Conservation (phyloP, 2,797 vertebrate genomes). For the Hylomyscus alleni region DNA sequence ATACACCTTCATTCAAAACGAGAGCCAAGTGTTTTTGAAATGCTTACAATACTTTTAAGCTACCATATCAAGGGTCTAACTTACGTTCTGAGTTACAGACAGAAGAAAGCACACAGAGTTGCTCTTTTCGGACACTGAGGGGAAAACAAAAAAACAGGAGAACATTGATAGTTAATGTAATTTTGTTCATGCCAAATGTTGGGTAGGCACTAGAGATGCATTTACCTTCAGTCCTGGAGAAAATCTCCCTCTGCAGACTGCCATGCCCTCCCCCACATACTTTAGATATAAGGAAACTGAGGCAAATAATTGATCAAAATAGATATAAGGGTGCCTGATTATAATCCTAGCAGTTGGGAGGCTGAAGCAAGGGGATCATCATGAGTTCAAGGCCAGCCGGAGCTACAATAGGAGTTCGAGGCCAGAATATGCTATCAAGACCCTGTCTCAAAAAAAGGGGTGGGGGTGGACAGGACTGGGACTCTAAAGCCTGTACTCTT, state of each 20-base stretch:
- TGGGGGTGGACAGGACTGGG: neutral
- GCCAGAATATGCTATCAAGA: neutral
- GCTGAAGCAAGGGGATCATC: neutral
- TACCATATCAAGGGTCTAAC: slow-evolving; percentile 16
- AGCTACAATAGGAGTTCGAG: neutral
- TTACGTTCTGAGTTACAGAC: slow-evolving; percentile 30
- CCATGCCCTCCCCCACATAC: neutral
- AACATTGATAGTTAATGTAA: neutral
- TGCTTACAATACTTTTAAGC: slow-evolving; percentile 40
- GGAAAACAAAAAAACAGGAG: neutral
- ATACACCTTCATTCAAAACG: slow-evolving; percentile 40
- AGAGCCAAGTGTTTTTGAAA: slow-evolving; percentile 66
- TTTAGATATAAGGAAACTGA: neutral
- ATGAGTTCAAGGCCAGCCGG: neutral
- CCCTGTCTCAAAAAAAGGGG: neutral
- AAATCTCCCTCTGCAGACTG: neutral
- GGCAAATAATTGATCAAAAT: neutral
- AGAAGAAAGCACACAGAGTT: neutral
- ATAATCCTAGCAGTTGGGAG: neutral
- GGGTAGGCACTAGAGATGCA: neutral
- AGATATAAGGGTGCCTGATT: neutral
- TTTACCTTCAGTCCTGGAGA: neutral
- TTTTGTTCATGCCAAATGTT: neutral
- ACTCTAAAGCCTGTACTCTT: neutral
- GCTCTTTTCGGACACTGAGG: neutral